Evolutionary conservation across 2,797 vertebrate genomes (phyloP).

Genomic region (Tragelaphus eurycerus): DNA sequence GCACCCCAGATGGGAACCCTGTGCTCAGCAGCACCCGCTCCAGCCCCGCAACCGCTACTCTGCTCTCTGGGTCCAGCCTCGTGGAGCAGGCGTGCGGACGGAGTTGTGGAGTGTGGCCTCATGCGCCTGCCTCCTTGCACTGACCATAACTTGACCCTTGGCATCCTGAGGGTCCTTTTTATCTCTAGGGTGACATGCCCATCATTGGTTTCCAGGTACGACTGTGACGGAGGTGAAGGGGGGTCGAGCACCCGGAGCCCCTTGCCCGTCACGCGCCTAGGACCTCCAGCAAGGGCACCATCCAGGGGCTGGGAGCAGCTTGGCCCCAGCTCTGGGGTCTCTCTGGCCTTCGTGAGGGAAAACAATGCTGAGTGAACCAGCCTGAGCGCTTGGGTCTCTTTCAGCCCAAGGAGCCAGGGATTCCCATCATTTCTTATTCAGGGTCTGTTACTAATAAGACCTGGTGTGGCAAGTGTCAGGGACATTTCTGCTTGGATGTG

Average conservation of each 20-base stretch:
- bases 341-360: background rate
- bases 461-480: background rate
- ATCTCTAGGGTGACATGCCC: background rate
- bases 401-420: background rate
- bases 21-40: background rate
- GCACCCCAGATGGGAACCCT: background rate
- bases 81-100: accelerated
- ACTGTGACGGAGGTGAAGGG: background rate
- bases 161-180: background rate
- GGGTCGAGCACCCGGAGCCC: background rate
- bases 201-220: background rate
- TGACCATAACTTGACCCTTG: background rate
- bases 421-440: background rate
- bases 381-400: background rate
- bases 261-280: accelerated
- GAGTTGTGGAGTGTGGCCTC: accelerated
- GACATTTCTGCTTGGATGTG: background rate
- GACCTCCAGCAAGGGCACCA: background rate
- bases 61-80: background rate
- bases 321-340: background rate
- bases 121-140: background rate
- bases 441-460: background rate
- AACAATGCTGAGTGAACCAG: background rate
- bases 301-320: background rate
- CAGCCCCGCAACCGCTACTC: accelerated